These are phyloP conservation scores for Halictus rubicundus DNA, from an alignment of 1,140 invertebrate species.

Conservation along the genomic window DNA sequence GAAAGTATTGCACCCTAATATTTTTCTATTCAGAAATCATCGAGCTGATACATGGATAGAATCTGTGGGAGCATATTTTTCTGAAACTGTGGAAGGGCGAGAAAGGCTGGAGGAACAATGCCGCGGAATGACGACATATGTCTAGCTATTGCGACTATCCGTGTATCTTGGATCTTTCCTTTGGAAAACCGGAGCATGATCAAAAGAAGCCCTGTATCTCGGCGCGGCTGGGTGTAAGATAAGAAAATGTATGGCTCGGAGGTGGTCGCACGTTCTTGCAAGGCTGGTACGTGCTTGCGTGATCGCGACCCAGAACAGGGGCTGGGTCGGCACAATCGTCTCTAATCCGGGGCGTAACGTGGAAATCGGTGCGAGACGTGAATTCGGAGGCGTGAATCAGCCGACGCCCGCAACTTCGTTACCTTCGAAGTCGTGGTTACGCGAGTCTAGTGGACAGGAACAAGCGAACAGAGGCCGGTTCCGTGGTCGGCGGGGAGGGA, in stretches of 20 bases:
- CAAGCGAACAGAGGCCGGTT: slow-evolving; percentile 10
- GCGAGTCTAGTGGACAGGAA: slow-evolving; percentile 4
- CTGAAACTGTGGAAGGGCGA: not conserved
- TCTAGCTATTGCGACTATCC: too few relatives aligned
- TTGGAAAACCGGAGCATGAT: not conserved
- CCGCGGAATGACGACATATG: too few relatives aligned
- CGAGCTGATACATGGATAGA: too few relatives aligned
- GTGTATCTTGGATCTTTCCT: too few relatives aligned
- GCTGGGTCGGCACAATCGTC: not conserved
- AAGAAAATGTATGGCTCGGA: not conserved
- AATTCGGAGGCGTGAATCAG: not conserved
- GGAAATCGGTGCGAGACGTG: not conserved
- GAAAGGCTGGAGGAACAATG: too few relatives aligned
- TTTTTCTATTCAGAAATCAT: too few relatives aligned
- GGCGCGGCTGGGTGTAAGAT: not conserved
- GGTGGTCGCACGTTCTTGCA: not conserved
- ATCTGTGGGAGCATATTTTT: not conserved
- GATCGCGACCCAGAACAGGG: not conserved
- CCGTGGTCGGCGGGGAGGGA: not conserved
- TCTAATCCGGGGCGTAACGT: not conserved
- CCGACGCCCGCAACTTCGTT: slow-evolving; percentile 17
- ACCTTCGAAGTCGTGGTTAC: slow-evolving; percentile 15
- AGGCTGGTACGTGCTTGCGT: not conserved
- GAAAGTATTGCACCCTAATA: too few relatives aligned
- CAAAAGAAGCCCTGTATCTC: too few relatives aligned